phyloP scores from a whole-genome alignment of 2,113 vertebrate species.

The Archilochus colubris region DNA sequence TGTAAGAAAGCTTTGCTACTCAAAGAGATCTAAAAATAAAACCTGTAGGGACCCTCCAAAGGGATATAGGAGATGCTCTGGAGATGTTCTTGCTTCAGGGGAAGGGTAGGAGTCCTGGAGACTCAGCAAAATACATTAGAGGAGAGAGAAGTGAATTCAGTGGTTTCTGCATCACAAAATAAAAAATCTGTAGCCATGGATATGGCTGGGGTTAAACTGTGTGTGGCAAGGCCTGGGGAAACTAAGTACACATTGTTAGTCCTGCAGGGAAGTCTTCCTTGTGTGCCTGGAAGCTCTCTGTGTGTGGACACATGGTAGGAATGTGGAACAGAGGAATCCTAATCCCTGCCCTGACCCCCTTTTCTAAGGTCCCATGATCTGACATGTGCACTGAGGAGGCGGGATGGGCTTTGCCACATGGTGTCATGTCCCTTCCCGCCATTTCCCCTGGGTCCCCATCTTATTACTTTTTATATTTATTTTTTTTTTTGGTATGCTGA shows the following conservation, averaged over 20 bases:
- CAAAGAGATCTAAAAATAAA: conserved; percentile 30
- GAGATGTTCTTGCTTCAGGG: conserved; percentile 9
- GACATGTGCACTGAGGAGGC: rapidly evolving
- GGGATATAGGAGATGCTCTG: neutral
- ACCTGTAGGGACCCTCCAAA: neutral
- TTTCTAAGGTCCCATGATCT: neutral
- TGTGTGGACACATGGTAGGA: rapidly evolving
- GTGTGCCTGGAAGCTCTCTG: neutral
- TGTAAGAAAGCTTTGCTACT: neutral
- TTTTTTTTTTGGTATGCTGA: neutral
- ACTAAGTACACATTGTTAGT: neutral
- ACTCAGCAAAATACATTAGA: neutral
- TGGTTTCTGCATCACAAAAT: neutral
- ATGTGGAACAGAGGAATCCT: neutral
- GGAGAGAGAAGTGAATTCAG: neutral
- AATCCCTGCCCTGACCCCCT: neutral
- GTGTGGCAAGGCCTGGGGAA: neutral
- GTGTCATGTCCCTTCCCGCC: neutral
- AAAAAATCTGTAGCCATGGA: neutral
- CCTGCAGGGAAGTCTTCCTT: neutral
- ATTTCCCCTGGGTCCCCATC: neutral
- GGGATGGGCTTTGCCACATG: neutral
- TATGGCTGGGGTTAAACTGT: neutral
- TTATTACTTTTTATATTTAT: conserved; percentile 1
- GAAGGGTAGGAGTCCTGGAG: neutral